Base-by-base conservation (phyloP, 2,888 invertebrate species). In the Apotomis betuletana region DNA sequence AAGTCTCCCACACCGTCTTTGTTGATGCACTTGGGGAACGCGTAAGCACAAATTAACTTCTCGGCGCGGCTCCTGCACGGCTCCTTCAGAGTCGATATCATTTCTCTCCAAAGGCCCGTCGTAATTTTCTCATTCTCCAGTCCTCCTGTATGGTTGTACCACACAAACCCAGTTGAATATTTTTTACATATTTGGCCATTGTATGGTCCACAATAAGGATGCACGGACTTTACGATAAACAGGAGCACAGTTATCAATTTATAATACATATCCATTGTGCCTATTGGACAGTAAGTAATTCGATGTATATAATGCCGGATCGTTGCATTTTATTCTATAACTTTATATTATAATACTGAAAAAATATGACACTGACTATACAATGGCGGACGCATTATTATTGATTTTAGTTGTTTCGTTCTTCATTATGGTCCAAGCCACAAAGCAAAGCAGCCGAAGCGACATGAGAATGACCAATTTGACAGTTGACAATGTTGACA, bases 21-120 rank as follows among this genome's bases (percentile, higher is more conserved):
- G 80, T 95, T 90, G 74, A 96, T 94, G 84, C 98, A 98, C 83
- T 96, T 96, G 3, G 98, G 98, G 91, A 98, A 99, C 64, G 98
- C 98, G 90, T 97, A 98, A 72, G 97, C 95, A 89, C 99, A 99
- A 13, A 99, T 91, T 85, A 99, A 94, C 94, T 96, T 97, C 95
- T 98, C 97, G 61, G 98, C 98, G 73, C 96, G 97, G 76, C 95
- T 95, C 73, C 96, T 95, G 89, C 99, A 99, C 55, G 97, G 96
- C 81, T 97, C 97, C 73, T 95, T 95, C 57, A 98, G 92, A 69
- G 95, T 95, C 9, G 94, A 94, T 83, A 98, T 96, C 88, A 98
- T 94, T 93, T 98, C 98, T 77, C 96, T 96, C 97, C 97, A 98
- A 38, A 98, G 91, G 61, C 96, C 96, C 6, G 95, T 94, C 0